These are phyloP conservation scores for Brachyistius frenatus DNA, from an alignment of 2,113 vertebrate genomes.

Conservation along the genomic window DNA sequence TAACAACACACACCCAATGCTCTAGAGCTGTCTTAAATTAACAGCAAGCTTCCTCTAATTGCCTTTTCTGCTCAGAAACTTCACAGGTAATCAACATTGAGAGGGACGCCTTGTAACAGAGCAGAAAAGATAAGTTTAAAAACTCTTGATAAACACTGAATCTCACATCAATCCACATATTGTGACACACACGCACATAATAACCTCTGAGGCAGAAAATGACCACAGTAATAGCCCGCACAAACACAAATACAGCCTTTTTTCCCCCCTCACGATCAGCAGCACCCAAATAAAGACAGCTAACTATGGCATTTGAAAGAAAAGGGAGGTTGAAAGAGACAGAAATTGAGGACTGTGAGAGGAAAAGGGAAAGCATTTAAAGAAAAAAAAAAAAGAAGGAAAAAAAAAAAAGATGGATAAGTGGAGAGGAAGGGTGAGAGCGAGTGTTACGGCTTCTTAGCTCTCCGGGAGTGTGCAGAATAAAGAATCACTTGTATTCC, in stretches of 20 bases:
- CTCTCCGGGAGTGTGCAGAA: constrained; percentile 37
- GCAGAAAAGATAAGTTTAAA: neutral
- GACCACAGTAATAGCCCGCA: neutral
- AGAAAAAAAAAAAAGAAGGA: neutral
- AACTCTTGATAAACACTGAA: neutral
- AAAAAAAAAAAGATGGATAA: constrained; percentile 10
- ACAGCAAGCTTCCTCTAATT: constrained; percentile 58
- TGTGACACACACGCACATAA: neutral
- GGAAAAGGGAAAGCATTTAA: neutral
- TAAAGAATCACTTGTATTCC: constrained; percentile 48
- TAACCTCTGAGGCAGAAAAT: neutral
- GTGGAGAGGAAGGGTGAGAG: neutral
- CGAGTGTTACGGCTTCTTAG: constrained; percentile 16
- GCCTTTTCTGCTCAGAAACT: constrained; percentile 33
- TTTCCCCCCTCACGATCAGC: constrained; percentile 8
- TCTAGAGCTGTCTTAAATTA: constrained; percentile 34
- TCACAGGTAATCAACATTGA: constrained; percentile 39
- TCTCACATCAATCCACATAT: constrained; percentile 1
- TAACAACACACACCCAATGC: constrained; percentile 14
- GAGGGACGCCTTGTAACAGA: neutral
- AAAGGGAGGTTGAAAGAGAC: constrained; percentile 5
- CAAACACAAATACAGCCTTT: constrained; percentile 15
- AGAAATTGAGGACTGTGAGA: constrained; percentile 2
- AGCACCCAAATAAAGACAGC: constrained; percentile 23
- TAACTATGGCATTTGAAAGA: neutral